A percentile compares a stretch with the other conserved stretches of the same genome.
These are phyloP conservation scores for Stenotaenia linearis DNA, from an alignment of 2,888 invertebrate genomes.

Conservation along the genomic window DNA sequence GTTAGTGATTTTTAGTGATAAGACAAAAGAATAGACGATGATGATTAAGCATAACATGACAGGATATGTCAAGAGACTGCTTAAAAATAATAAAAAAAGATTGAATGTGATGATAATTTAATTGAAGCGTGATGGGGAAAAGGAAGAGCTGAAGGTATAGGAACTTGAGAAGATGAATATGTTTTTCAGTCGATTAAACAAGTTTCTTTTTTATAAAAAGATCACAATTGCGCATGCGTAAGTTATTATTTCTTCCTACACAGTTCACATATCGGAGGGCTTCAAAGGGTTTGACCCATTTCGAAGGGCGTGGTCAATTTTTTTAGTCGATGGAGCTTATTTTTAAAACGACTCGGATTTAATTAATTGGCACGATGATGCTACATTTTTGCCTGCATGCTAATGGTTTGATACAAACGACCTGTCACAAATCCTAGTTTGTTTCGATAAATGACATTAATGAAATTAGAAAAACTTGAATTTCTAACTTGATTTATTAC, in stretches of 20 bases:
- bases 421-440: neutral
- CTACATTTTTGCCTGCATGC: constrained; percentile 8
- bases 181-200: neutral
- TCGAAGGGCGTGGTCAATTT: neutral
- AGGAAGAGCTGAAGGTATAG: neutral
- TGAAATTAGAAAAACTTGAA: neutral
- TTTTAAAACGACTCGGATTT: neutral
- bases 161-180: neutral
- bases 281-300: constrained; percentile 1
- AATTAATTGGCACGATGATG: constrained; percentile 14
- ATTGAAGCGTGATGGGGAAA: constrained; percentile 12
- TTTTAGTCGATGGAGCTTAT: neutral
- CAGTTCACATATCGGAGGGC: neutral
- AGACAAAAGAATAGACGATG: neutral
- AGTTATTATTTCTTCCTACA: neutral
- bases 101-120: neutral
- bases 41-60: constrained; percentile 6
- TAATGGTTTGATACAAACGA: neutral
- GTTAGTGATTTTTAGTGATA: neutral
- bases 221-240: neutral
- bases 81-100: neutral
- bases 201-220: neutral
- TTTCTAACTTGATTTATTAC: neutral
- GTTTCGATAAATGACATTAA: constrained; percentile 6
- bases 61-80: neutral